phyloP scores from a whole-genome alignment of 2,888 invertebrate species.

The Germaria angustata region DNA sequence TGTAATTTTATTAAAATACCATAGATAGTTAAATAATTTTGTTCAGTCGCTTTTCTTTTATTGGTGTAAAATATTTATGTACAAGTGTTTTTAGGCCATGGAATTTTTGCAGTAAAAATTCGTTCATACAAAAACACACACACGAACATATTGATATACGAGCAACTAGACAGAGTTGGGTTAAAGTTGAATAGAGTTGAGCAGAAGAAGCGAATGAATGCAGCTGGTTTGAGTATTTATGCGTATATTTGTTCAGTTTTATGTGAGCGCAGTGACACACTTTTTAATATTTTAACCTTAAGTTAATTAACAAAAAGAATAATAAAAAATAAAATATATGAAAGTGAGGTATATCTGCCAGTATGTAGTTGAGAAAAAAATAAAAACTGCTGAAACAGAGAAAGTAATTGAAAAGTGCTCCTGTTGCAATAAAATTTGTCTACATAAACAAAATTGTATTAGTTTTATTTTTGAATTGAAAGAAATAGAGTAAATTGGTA shows the following conservation, averaged over 20 bases:
- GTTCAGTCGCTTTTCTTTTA: background rate
- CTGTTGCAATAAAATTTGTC: slow-evolving; percentile 1
- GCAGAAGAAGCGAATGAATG: background rate
- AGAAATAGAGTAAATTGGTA: background rate
- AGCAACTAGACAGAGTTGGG: slow-evolving; percentile 10
- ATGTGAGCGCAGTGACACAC: slow-evolving; percentile 57
- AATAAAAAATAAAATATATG: too few relatives aligned
- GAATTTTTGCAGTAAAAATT: slow-evolving; percentile 55
- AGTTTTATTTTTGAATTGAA: background rate
- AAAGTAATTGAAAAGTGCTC: slow-evolving; percentile 28
- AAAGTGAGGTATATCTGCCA: background rate
- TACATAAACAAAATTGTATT: slow-evolving; percentile 28
- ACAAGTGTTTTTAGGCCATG: slow-evolving; percentile 55
- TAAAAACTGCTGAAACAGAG: slow-evolving; percentile 27
- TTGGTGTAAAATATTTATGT: slow-evolving; percentile 50
- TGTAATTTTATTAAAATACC: slow-evolving; percentile 53
- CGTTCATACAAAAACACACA: background rate
- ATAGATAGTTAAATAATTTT: background rate
- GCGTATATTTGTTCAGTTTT: slow-evolving; percentile 46
- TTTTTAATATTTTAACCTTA: slow-evolving; percentile 54
- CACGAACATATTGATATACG: background rate
- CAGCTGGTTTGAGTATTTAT: slow-evolving; percentile 31
- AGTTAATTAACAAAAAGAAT: slow-evolving; percentile 51
- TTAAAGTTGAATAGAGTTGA: slow-evolving; percentile 30
- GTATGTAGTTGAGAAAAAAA: background rate